phyloP scores from a whole-genome alignment of 2,797 vertebrate species.

The Bovichtus variegatus region DNA sequence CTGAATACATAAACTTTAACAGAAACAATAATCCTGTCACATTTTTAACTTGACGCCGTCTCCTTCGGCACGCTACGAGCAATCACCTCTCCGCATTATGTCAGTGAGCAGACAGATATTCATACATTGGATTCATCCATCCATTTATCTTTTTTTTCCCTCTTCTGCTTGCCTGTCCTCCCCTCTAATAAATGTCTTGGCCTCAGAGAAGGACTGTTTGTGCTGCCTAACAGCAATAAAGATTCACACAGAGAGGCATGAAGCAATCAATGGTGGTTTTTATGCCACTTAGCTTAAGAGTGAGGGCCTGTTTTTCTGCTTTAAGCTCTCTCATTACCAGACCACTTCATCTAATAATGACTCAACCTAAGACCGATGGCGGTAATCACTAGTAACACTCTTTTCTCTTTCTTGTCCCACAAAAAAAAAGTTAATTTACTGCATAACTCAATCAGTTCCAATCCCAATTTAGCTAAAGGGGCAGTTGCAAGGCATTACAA shows the following conservation, averaged over 20 bases:
- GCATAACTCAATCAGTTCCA: constrained; percentile 42
- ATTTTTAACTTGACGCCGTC: constrained; percentile 15
- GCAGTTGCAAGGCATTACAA: background rate
- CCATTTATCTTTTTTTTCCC: constrained; percentile 17
- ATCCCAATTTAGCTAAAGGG: background rate
- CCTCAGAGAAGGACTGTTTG: constrained; percentile 53
- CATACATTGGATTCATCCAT: constrained; percentile 2
- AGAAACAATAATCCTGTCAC: constrained; percentile 48
- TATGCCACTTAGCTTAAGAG: constrained; percentile 73
- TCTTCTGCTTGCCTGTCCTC: constrained; percentile 11
- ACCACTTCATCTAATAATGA: constrained; percentile 68
- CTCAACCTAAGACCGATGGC: constrained; percentile 51
- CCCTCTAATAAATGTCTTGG: constrained; percentile 33
- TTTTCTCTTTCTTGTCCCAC: constrained; percentile 18
- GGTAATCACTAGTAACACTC: constrained; percentile 52
- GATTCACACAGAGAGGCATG: constrained; percentile 61
- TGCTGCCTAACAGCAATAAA: constrained; percentile 61
- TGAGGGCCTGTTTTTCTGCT: constrained; percentile 63
- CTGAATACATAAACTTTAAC: constrained; percentile 56
- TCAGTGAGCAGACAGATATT: constrained; percentile 32
- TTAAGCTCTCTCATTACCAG: constrained; percentile 75
- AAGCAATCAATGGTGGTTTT: constrained; percentile 75
- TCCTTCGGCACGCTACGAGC: constrained; percentile 1
- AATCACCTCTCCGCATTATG: constrained; percentile 21
- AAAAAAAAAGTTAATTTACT: constrained; percentile 54